Conservation (phyloP, 1,140 invertebrate genomes). For the Zaprionus gabonicus region DNA sequence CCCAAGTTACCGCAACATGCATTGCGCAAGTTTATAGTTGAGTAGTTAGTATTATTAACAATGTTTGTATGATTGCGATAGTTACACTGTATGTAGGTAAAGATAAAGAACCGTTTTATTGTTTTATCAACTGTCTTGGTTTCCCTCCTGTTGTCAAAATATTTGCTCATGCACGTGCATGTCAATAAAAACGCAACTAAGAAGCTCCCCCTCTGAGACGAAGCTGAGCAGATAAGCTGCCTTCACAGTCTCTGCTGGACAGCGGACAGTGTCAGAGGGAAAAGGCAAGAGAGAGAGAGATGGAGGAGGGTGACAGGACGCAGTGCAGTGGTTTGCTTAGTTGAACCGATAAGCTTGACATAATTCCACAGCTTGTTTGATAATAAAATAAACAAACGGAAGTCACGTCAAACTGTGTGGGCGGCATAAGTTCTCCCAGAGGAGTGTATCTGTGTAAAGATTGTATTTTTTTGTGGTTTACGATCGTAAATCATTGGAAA, state of each 20-base stretch:
- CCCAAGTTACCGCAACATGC: too few relatives aligned
- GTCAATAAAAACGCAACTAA: constrained; percentile 16
- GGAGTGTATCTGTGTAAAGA: background rate
- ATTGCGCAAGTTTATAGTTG: background rate
- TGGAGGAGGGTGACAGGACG: background rate
- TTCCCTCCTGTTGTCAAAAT: background rate
- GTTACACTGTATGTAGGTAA: background rate
- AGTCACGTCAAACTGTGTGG: constrained; percentile 9
- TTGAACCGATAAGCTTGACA: constrained; percentile 56
- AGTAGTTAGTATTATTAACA: background rate
- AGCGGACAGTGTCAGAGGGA: constrained; percentile 6
- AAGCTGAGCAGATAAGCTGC: constrained; percentile 25
- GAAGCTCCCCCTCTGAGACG: constrained; percentile 10
- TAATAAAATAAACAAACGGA: constrained; percentile 57
- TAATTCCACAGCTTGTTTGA: constrained; percentile 37
- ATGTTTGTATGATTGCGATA: background rate
- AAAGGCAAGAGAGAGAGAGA: background rate
- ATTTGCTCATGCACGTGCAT: constrained; percentile 20
- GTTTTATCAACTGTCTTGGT: constrained; percentile 1
- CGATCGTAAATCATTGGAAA: too few relatives aligned
- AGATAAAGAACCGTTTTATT: background rate
- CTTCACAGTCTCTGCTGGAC: constrained; percentile 1
- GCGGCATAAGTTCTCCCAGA: background rate
- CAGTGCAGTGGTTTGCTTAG: constrained; percentile 43
- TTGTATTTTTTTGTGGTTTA: background rate